phyloP scores from a whole-genome alignment of 2,888 invertebrate species.

The Cheilosia scutellata region DNA sequence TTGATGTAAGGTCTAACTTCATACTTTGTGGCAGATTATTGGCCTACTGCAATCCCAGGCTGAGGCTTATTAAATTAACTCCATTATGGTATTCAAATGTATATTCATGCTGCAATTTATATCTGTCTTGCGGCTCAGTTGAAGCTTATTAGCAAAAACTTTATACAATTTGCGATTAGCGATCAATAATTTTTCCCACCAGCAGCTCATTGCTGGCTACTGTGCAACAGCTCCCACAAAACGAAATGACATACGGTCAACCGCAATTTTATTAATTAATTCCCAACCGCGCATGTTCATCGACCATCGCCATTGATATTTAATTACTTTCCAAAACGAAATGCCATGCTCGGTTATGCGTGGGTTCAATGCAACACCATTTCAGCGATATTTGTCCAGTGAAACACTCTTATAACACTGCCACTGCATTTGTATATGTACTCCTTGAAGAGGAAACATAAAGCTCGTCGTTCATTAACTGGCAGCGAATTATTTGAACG shows the following conservation, averaged over 20 bases:
- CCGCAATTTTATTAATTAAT: constrained; percentile 60
- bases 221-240: constrained; percentile 34
- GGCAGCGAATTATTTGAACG: constrained; percentile 43
- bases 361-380: constrained; percentile 67
- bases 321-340: constrained; percentile 64
- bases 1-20: constrained; percentile 6
- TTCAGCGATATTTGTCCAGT: constrained; percentile 7
- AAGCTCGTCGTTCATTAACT: constrained; percentile 41
- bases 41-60: constrained; percentile 4
- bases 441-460: constrained; percentile 4
- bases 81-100: constrained; percentile 20
- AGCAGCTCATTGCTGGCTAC: constrained; percentile 26
- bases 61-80: constrained; percentile 32
- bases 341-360: constrained; percentile 62
- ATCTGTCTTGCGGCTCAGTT: constrained; percentile 38
- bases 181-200: constrained; percentile 41
- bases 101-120: constrained; percentile 23
- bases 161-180: constrained; percentile 6
- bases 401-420: constrained; percentile 1
- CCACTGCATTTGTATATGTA: neutral
- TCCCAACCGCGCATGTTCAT: constrained; percentile 48
- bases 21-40: neutral
- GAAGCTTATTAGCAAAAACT: constrained; percentile 44
- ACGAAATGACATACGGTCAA: constrained; percentile 32
- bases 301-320: constrained; percentile 62